Conservation (phyloP, 1,140 invertebrate genomes). For the Microplitis mediator region DNA sequence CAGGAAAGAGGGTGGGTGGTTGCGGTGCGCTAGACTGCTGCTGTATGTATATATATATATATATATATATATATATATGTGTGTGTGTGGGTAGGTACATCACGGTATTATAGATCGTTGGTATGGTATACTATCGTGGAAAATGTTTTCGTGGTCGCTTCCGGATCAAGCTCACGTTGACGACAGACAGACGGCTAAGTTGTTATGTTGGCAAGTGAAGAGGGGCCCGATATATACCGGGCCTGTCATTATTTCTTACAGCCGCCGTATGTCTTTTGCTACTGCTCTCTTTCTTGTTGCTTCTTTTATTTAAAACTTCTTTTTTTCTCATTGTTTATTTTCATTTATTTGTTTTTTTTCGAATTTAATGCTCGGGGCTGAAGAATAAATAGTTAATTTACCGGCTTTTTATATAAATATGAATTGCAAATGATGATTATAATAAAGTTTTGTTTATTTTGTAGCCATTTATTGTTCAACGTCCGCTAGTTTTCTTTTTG, state of each 20-base stretch:
- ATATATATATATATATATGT: background rate
- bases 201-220: background rate
- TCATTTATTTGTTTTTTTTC: background rate
- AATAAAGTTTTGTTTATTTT: too few relatives aligned
- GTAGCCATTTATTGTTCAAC: too few relatives aligned
- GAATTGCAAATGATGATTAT: too few relatives aligned
- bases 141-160: constrained; percentile 49
- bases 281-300: constrained; percentile 10
- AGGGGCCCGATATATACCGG: background rate
- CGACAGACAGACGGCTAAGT: constrained; percentile 35
- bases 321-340: background rate
- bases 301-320: background rate
- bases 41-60: background rate
- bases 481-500: too few relatives aligned
- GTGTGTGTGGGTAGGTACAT: too few relatives aligned
- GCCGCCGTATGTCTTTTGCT: constrained; percentile 48
- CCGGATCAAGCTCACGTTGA: constrained; percentile 49
- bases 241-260: constrained; percentile 57
- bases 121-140: constrained; percentile 41
- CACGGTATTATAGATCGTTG: background rate
- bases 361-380: background rate
- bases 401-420: too few relatives aligned
- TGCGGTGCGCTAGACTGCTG: constrained; percentile 15
- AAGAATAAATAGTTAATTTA: too few relatives aligned
- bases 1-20: constrained; percentile 20